phyloP scores from a whole-genome alignment of 2,113 vertebrate species.

The Salvelinus namaycush region DNA sequence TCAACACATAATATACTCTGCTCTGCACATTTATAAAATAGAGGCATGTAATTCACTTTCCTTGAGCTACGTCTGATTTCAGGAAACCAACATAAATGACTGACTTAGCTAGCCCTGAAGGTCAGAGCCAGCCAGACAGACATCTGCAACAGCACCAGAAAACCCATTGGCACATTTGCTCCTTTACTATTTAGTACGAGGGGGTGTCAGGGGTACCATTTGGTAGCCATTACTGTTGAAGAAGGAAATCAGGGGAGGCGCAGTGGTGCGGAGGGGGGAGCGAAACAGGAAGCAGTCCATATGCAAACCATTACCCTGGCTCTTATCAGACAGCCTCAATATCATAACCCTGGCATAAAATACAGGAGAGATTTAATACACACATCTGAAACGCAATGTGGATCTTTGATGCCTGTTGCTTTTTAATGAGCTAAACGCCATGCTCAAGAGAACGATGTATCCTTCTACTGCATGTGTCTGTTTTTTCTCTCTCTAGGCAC shows the following conservation, averaged over 20 bases:
- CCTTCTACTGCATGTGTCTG: neutral
- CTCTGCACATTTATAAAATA: neutral
- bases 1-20: neutral
- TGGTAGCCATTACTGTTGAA: conserved; percentile 43
- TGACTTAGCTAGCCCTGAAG: conserved; percentile 3
- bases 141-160: conserved; percentile 21
- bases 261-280: neutral
- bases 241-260: conserved; percentile 15
- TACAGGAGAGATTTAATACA: conserved; percentile 21
- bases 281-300: conserved; percentile 28
- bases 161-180: conserved; percentile 19
- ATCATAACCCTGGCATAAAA: conserved; percentile 12
- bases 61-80: neutral
- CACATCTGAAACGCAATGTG: conserved; percentile 2
- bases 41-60: neutral
- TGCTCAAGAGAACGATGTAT: conserved; percentile 6
- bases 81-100: neutral
- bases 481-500: neutral
- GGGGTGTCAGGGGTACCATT: conserved; percentile 35
- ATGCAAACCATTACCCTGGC: conserved; percentile 42
- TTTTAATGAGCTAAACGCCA: conserved; percentile 8
- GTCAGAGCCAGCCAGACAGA: conserved; percentile 15
- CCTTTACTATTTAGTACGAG: conserved; percentile 12
- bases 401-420: conserved; percentile 1
- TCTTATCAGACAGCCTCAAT: conserved; percentile 29